Evolutionary conservation across 2,797 vertebrate species (phyloP).

Genomic region (Silurus aristotelis): DNA sequence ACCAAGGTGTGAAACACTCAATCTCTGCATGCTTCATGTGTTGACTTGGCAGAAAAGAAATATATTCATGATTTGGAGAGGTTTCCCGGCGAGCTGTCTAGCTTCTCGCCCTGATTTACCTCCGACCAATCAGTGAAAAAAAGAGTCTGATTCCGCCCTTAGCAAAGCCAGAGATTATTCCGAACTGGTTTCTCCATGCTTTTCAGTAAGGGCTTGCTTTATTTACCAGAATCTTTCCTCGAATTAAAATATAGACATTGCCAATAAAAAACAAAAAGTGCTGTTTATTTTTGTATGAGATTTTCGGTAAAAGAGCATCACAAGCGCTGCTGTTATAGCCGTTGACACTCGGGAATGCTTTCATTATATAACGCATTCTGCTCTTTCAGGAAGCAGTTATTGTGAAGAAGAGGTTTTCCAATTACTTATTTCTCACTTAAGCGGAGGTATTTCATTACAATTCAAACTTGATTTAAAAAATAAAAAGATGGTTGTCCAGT

Average conservation of each 20-base stretch:
- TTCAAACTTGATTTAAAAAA: not conserved
- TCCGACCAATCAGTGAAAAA: not conserved
- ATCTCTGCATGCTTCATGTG: conserved; percentile 23
- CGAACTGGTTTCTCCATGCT: not conserved
- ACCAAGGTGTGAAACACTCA: conserved; percentile 39
- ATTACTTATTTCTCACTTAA: not conserved
- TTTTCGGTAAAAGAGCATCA: not conserved
- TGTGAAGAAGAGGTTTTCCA: not conserved
- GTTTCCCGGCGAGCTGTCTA: not conserved
- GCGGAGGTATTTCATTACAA: not conserved
- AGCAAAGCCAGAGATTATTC: conserved; percentile 4
- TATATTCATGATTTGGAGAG: conserved; percentile 23
- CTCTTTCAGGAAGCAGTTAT: not conserved
- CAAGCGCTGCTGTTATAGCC: not conserved
- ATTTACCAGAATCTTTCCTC: not conserved
- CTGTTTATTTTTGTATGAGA: not conserved
- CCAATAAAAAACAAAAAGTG: not conserved
- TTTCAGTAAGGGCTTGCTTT: not conserved
- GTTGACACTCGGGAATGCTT: conserved; percentile 1
- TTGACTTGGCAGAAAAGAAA: conserved; percentile 28
- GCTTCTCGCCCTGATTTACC: not conserved
- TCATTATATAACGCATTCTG: not conserved
- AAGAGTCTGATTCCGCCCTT: not conserved
- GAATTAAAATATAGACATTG: not conserved
- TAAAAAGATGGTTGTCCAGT: not conserved